Evolutionary conservation across 2,888 invertebrate genomes (phyloP).

Genomic region (Calameuta idolon): DNA sequence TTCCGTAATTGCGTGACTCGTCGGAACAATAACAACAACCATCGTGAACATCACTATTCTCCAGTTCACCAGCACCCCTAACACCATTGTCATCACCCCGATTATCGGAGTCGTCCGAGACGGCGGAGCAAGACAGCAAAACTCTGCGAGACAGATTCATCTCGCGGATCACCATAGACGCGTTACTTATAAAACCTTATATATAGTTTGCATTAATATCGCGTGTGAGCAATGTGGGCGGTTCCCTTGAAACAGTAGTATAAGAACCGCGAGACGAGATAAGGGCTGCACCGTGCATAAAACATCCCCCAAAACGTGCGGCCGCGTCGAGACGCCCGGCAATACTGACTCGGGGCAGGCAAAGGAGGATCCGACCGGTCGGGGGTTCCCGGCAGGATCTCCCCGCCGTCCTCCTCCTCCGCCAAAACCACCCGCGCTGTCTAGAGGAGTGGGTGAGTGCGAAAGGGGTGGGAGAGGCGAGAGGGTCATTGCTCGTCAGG

Average conservation of each 20-base stretch:
- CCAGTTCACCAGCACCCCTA: conserved; percentile 1
- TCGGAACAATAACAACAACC: neutral
- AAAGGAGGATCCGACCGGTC: conserved; percentile 36
- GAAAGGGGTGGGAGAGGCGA: neutral
- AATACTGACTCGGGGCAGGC: conserved; percentile 45
- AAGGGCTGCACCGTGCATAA: conserved; percentile 1
- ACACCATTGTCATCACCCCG: neutral
- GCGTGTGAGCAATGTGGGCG: conserved; percentile 33
- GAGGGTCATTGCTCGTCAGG: neutral
- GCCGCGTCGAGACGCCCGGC: conserved; percentile 54
- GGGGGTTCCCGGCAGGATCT: conserved; percentile 28
- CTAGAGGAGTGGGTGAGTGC: neutral
- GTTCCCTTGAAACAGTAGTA: conserved; percentile 29
- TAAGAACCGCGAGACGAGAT: conserved; percentile 11
- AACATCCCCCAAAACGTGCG: conserved; percentile 37
- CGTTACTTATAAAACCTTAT: neutral
- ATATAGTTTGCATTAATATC: neutral
- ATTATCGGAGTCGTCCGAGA: neutral
- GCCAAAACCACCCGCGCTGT: conserved; percentile 2
- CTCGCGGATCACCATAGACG: neutral
- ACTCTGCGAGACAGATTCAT: conserved; percentile 13
- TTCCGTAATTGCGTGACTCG: neutral
- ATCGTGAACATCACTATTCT: neutral
- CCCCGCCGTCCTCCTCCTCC: conserved; percentile 11
- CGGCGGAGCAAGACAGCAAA: conserved; percentile 11